phyloP scores from a whole-genome alignment of 2,888 invertebrate genomes.

The Labia minor region DNA sequence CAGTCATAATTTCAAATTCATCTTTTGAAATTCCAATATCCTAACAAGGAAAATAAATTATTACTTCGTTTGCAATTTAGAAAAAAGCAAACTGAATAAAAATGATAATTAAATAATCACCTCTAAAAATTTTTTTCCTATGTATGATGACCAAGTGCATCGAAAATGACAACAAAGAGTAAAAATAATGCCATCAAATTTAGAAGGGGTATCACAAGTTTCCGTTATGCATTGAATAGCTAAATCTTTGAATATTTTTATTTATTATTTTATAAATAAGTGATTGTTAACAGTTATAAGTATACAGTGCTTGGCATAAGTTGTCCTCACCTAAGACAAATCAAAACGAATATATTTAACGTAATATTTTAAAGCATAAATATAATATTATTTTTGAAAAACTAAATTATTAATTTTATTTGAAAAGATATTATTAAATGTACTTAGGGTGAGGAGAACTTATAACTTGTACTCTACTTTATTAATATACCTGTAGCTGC shows the following conservation, averaged over 20 bases:
- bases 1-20: conserved; percentile 64
- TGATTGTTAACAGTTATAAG: too few species aligned
- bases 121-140: conserved; percentile 52
- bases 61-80: neutral
- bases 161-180: conserved; percentile 88
- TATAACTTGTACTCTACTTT: too few species aligned
- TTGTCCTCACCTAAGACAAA: too few species aligned
- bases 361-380: neutral
- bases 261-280: too few species aligned
- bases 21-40: conserved; percentile 45
- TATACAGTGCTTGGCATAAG: too few species aligned
- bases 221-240: neutral
- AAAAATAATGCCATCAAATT: conserved; percentile 49
- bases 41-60: conserved; percentile 33
- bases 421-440: too few species aligned
- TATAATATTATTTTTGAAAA: neutral
- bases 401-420: neutral
- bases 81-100: conserved; percentile 14
- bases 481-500: neutral
- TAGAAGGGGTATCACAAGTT: neutral
- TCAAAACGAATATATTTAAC: neutral
- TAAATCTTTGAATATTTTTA: neutral
- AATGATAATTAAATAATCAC: conserved; percentile 27
- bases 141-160: conserved; percentile 59
- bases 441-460: too few species aligned